Conservation (phyloP, 2,113 vertebrate species). For the Benitochromis conjunctus region DNA sequence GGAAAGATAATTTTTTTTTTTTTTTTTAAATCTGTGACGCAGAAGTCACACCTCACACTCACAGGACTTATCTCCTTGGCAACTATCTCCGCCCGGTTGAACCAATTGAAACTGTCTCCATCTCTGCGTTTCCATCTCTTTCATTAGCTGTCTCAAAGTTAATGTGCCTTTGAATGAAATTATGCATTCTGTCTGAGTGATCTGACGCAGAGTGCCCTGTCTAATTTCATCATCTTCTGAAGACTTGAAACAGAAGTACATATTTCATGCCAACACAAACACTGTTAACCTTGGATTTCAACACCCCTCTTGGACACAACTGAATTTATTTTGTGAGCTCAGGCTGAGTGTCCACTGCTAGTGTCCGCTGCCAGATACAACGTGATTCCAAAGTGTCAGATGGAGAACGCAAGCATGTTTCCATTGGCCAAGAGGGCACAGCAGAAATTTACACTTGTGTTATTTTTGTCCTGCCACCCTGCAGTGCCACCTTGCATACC, state of each 20-base stretch:
- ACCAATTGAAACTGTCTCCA: conserved; percentile 22
- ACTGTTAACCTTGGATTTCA: conserved; percentile 27
- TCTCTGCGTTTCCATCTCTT: conserved; percentile 20
- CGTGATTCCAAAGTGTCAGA: not conserved
- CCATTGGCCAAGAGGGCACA: not conserved
- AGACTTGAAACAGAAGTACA: conserved; percentile 17
- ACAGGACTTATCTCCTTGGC: conserved; percentile 63
- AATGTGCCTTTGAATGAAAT: conserved; percentile 53
- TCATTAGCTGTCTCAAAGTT: conserved; percentile 51
- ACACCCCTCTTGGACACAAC: not conserved
- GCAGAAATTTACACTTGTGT: conserved; percentile 19
- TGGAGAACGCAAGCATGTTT: not conserved
- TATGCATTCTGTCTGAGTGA: conserved; percentile 16
- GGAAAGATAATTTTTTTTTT: conserved; percentile 21
- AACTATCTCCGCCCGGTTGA: conserved; percentile 46
- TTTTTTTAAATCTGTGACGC: conserved; percentile 12
- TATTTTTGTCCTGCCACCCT: conserved; percentile 47
- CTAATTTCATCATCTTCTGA: conserved; percentile 20
- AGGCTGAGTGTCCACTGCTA: not conserved
- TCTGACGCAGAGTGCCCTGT: not conserved
- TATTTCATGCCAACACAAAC: conserved; percentile 20
- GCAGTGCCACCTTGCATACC: conserved; percentile 18
- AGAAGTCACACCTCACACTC: conserved; percentile 55
- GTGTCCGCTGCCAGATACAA: not conserved
- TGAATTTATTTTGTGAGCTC: not conserved